phyloP scores from a whole-genome alignment of 2,113 vertebrate genomes.

The Mustela lutreola region DNA sequence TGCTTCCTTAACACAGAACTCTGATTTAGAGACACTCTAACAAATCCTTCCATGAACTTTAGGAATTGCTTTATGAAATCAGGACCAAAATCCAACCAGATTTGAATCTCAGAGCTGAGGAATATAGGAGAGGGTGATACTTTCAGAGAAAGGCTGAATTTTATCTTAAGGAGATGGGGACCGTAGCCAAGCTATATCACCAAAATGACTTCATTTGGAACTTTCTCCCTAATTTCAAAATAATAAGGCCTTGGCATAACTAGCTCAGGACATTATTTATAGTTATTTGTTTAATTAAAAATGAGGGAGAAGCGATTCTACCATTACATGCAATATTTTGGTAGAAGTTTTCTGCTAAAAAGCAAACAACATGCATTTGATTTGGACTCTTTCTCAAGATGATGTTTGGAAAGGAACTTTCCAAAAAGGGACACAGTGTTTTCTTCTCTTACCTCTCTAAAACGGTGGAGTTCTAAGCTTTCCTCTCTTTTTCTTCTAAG shows the following conservation, averaged over 20 bases:
- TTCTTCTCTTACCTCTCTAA: background rate
- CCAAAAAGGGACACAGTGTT: background rate
- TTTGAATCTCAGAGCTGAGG: background rate
- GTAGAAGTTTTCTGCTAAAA: slow-evolving; percentile 46
- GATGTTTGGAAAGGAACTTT: background rate
- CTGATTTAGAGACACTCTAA: background rate
- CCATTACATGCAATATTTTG: background rate
- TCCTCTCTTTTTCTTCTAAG: background rate
- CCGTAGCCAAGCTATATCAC: background rate
- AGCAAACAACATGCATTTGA: slow-evolving; percentile 43
- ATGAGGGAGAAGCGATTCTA: background rate
- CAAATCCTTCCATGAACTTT: background rate
- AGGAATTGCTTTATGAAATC: background rate
- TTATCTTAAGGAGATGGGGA: background rate
- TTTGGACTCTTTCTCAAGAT: slow-evolving; percentile 13
- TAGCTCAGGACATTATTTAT: background rate
- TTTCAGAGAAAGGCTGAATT: slow-evolving; percentile 1
- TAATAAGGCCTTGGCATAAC: background rate
- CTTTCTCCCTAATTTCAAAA: background rate
- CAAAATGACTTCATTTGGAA: background rate
- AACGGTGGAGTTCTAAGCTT: background rate
- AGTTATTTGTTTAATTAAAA: slow-evolving; percentile 43
- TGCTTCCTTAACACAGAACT: background rate
- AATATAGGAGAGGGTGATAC: background rate
- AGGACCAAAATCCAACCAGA: background rate